Base-by-base conservation (phyloP, 2,113 vertebrate species). In the Potamarius usumacintae region DNA sequence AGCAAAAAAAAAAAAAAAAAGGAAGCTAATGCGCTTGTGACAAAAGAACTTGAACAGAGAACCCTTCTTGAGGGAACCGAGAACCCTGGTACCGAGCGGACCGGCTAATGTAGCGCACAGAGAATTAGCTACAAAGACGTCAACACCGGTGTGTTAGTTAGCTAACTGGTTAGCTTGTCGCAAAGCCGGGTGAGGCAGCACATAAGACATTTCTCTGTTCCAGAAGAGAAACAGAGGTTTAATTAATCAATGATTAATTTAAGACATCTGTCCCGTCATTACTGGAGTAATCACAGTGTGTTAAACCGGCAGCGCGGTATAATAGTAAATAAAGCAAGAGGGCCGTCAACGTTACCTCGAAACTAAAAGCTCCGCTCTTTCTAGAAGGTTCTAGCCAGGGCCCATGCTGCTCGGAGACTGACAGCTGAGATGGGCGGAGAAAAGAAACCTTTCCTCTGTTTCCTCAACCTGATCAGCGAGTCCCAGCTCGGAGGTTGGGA, bases 331-430 rank as follows among this genome's bases (percentile, higher is more conserved):
- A 60, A 90, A 87, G 91, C 92, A 89, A 84, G 85, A 86, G 91
- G 93, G 93, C 94, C 92, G 92, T 84, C 69, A 77, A 71, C 77
- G 81, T 85, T 80, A 80, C 53, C 78, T 77, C 72, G 60, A 67
- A 83, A 83, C 85, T 87, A 83, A 86, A 92, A 27, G 85, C 88
- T 91, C 89, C 86, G 86, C 91, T 78, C 87, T 90, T 93, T 94
- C 93, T 91, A 78, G 90, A 95, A 93, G 17, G 34, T 92, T 93
- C 91, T 85, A 96, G 48, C 95, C 95, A 2, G 95, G 93, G 78
- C 91, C 94, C 94, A 96, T 95, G 83, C 17, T 88, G 87, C 25
- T 63, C 8, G 9, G 42, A 20, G 63, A 80, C 22, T 80, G 50
- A 55, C 50, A 55, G 5, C 12, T 6, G 25, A 79, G 50, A 55